These are phyloP conservation scores for Yponomeuta plumbellus DNA, from an alignment of 2,888 invertebrate species.

Conservation along the genomic window DNA sequence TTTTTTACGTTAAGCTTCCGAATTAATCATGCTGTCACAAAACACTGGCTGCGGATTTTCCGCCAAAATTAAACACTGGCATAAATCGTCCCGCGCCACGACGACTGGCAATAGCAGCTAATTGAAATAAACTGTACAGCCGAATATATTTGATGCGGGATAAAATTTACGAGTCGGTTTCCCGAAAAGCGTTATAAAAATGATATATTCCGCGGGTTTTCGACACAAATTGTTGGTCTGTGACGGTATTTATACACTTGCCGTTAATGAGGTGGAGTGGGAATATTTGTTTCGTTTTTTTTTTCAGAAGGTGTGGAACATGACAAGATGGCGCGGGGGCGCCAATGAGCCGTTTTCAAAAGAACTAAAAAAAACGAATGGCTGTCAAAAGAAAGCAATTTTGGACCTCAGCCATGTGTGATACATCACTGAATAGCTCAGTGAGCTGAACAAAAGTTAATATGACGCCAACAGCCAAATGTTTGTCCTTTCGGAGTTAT, in stretches of 20 bases:
- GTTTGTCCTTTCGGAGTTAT: too few relatives aligned
- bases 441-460: too few relatives aligned
- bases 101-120: conserved; percentile 40
- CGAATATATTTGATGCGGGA: conserved; percentile 32
- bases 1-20: not conserved
- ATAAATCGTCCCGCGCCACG: conserved; percentile 44
- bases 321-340: too few relatives aligned
- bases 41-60: conserved; percentile 3
- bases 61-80: conserved; percentile 17
- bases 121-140: conserved; percentile 50
- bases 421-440: too few relatives aligned
- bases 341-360: too few relatives aligned
- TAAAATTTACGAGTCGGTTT: conserved; percentile 4
- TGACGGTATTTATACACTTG: not conserved
- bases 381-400: too few relatives aligned
- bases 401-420: too few relatives aligned
- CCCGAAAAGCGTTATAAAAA: not conserved
- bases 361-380: too few relatives aligned
- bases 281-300: not conserved
- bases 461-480: too few relatives aligned
- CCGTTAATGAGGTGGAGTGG: not conserved
- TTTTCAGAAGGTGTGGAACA: too few relatives aligned
- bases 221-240: conserved; percentile 1
- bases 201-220: not conserved
- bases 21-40: conserved; percentile 1